Percentiles rank a stretch among this genome's conserved stretches.
These are phyloP conservation scores for Morbakka virulenta DNA, from an alignment of 30 jellyfish, hydroid and myxozoan genomes.

Conservation along the genomic window DNA sequence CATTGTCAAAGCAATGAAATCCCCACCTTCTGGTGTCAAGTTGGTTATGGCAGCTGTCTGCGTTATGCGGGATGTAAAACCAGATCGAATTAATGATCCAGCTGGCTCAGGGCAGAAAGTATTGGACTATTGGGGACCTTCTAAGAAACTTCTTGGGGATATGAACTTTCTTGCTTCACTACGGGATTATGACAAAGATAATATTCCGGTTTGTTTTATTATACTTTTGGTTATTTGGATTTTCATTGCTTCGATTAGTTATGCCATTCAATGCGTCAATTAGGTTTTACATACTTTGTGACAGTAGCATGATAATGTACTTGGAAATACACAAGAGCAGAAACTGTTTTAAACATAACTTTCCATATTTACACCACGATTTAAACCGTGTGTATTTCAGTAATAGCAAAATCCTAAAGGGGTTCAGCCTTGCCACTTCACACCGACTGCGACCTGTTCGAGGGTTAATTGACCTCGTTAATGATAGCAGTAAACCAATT, in stretches of 20 bases:
- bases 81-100: constrained; percentile 90
- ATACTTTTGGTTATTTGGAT: too few species aligned
- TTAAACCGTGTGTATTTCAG: too few species aligned
- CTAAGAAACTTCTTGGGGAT: constrained; percentile 95
- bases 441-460: too few species aligned
- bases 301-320: too few species aligned
- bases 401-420: too few species aligned
- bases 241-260: too few species aligned
- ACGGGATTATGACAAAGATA: constrained; percentile 87
- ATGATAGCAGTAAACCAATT: too few species aligned
- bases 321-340: too few species aligned
- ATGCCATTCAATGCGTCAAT: background rate
- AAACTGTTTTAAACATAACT: too few species aligned
- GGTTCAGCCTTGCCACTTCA: too few species aligned
- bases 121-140: constrained; percentile 98
- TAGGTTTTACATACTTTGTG: background rate
- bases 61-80: constrained; percentile 92
- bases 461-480: too few species aligned
- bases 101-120: constrained; percentile 96
- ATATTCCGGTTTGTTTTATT: constrained; percentile 77
- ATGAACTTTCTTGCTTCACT: constrained; percentile 82
- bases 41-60: constrained; percentile 98
- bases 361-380: too few species aligned
- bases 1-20: constrained; percentile 96
- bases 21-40: constrained; percentile 97